phyloP scores from a whole-genome alignment of 1,140 invertebrate genomes.

The Camponotus pennsylvanicus region DNA sequence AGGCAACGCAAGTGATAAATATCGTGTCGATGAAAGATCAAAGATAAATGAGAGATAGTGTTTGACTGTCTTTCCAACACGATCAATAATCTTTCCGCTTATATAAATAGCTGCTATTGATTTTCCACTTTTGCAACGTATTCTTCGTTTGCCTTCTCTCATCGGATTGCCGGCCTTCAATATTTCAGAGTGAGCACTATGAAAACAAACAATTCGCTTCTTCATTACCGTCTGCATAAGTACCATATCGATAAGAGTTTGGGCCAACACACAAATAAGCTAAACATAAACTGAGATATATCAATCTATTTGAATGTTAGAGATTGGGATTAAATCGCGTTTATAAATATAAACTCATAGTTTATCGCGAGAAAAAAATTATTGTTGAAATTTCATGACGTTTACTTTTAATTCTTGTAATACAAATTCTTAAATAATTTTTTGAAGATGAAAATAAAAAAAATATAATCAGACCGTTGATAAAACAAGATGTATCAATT shows the following conservation, averaged over 20 bases:
- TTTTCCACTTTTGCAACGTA: constrained; percentile 42
- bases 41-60: constrained; percentile 58
- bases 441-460: too few species aligned
- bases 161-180: constrained; percentile 36
- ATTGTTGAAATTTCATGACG: background rate
- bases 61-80: constrained; percentile 43
- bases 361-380: background rate
- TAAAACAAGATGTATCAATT: background rate
- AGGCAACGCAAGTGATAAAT: background rate
- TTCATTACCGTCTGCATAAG: background rate
- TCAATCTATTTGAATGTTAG: background rate
- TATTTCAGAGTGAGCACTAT: constrained; percentile 53
- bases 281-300: background rate
- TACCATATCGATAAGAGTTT: constrained; percentile 32
- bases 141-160: constrained; percentile 47
- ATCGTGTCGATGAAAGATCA: constrained; percentile 20
- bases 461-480: background rate
- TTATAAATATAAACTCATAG: background rate
- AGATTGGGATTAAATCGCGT: background rate
- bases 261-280: background rate
- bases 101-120: constrained; percentile 71
- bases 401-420: background rate
- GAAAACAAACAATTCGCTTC: constrained; percentile 45
- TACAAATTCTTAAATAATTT: background rate
- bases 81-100: constrained; percentile 70